phyloP scores from a whole-genome alignment of 37 sponge, comb jelly and placozoan species.

The Theonella swinhoei region DNA sequence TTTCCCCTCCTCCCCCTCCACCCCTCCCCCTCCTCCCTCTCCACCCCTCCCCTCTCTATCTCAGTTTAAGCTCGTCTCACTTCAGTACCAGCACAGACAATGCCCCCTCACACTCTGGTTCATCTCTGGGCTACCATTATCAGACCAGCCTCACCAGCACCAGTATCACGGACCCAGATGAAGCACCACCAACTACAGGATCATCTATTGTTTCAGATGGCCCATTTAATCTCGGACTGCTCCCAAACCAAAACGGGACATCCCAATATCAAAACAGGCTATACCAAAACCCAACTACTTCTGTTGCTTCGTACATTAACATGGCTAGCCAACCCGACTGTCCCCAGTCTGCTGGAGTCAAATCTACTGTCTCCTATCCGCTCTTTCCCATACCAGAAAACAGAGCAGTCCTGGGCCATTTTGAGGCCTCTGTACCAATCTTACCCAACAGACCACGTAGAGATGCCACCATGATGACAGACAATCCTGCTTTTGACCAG shows the following conservation, averaged over 20 bases:
- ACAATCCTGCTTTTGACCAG: conserved; percentile 17
- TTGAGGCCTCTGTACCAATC: neutral
- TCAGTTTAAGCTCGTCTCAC: conserved; percentile 1
- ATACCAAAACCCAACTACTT: neutral
- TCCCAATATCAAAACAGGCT: neutral
- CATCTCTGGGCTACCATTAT: conserved; percentile 1
- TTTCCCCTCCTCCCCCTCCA: neutral
- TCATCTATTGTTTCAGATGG: neutral
- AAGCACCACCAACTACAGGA: neutral
- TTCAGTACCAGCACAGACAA: neutral
- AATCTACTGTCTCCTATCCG: neutral
- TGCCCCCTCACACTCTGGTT: neutral
- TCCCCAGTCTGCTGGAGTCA: neutral
- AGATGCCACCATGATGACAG: conserved; percentile 24
- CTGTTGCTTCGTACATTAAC: neutral
- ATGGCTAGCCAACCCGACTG: too few relatives aligned
- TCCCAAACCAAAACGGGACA: neutral
- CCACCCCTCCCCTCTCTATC: neutral
- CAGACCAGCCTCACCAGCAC: neutral
- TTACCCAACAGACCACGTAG: neutral
- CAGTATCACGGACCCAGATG: neutral
- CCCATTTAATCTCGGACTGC: neutral
- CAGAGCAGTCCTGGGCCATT: neutral
- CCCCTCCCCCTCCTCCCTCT: neutral
- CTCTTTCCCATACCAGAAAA: conserved; percentile 31